Evolutionary conservation across 2,888 invertebrate species (phyloP).

Genomic region (Rhingia campestris): DNA sequence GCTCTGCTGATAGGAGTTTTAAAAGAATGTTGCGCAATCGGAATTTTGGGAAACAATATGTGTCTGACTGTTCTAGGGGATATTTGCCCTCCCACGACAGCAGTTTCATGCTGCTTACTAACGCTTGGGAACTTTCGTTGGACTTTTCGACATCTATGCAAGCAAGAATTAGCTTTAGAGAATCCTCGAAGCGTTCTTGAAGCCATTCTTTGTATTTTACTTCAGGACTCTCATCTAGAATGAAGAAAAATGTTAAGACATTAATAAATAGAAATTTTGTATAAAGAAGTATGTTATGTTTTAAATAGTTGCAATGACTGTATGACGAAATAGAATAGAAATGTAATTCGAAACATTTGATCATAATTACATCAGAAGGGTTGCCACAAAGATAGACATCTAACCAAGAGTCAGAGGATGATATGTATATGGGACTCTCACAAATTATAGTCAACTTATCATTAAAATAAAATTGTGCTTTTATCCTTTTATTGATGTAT

Average conservation of each 20-base stretch:
- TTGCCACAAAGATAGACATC: too few species aligned
- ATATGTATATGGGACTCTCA: too few species aligned
- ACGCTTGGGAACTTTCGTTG: slow-evolving; percentile 85
- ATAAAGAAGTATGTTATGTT: too few species aligned
- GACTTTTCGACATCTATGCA: slow-evolving; percentile 85
- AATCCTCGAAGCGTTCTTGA: slow-evolving; percentile 87
- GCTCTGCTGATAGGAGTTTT: slow-evolving; percentile 86
- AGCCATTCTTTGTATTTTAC: slow-evolving; percentile 88
- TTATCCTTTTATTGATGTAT: too few species aligned
- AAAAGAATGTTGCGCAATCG: slow-evolving; percentile 87
- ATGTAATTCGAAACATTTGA: too few species aligned
- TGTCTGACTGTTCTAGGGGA: slow-evolving; percentile 84
- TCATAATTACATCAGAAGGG: too few species aligned
- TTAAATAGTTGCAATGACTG: too few species aligned
- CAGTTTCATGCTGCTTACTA: slow-evolving; percentile 89
- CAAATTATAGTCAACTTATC: too few species aligned
- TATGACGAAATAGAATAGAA: too few species aligned
- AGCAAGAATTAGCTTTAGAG: slow-evolving; percentile 85
- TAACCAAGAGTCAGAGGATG: too few species aligned
- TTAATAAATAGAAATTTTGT: not conserved
- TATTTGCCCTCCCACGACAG: slow-evolving; percentile 88
- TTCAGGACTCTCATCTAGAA: slow-evolving; percentile 84
- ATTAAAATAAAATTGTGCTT: too few species aligned
- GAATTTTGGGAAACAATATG: slow-evolving; percentile 86
- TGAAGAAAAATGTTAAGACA: slow-evolving; percentile 10